Evolutionary conservation across 1,140 invertebrate genomes (phyloP), one percentile per base, ranked within the genome.

Genomic region (Zaprionus gabonicus): DNA sequence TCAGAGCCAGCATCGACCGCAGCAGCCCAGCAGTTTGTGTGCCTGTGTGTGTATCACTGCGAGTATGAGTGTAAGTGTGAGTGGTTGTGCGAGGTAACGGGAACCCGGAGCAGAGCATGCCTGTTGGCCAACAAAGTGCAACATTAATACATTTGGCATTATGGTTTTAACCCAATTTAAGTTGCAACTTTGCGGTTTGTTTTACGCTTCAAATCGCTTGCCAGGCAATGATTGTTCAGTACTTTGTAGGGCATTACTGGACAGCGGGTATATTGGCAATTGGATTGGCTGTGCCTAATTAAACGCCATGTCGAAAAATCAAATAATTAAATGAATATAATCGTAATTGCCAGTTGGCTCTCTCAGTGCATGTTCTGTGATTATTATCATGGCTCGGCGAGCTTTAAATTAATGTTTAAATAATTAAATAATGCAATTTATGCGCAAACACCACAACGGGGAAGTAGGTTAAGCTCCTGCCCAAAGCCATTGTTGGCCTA

Each of bases 101-200:
- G 59, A 59, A 68, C 53, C 65, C 69, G 46, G 59, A 81, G 56
- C 74, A 66, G 49, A 69, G 71, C 70, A 78, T 72, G 78, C 56
- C 27, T 34, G 23, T 27, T 27, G 28, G 46, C 15, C 44, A 49
- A 49, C 63, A 59, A 67, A 70, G 67, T 78, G 81, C 82, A 81
- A 76, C 78, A 85, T 85, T 85, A 85, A 81, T 85, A 78, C 82
- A 46, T 58, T 81, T 85, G 82, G 81, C 71, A 78, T 85, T 85
- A 85, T 85, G 81, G 81, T 71, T 84, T 84, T 84, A 84, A 84
- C 81, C 81, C 82, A 85, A 85, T 85, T 85, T 82, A 66, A 81
- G 76, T 76, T 76, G 44, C 60, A 58, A 66, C 72, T 55, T 41
- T 59, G 55, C 27, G 20, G 72, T 62, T 56, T 46, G 13, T 63